A percentile compares a stretch with the other conserved stretches of the same genome.
These are phyloP conservation scores for Beaufortia kweichowensis DNA, from an alignment of 2,113 vertebrate genomes.

Conservation along the genomic window DNA sequence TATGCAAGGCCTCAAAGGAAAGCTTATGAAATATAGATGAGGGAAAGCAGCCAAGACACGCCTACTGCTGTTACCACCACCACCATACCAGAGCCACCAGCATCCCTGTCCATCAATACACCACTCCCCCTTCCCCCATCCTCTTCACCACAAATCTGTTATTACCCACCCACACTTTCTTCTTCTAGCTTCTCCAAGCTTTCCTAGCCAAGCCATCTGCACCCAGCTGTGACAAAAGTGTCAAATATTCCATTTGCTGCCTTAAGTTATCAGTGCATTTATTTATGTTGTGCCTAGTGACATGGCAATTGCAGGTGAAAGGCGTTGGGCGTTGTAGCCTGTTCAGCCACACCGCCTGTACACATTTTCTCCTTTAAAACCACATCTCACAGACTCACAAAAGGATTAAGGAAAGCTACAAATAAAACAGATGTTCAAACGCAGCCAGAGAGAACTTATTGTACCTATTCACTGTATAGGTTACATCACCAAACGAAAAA, in stretches of 20 bases:
- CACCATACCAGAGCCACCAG: slow-evolving; percentile 32
- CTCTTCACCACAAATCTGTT: slow-evolving; percentile 20
- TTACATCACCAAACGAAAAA: neutral
- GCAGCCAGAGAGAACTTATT: neutral
- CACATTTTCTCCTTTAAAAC: slow-evolving; percentile 1
- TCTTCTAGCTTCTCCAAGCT: slow-evolving; percentile 23
- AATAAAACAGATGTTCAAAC: neutral
- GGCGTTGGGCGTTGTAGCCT: neutral
- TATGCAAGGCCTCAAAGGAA: slow-evolving; percentile 60
- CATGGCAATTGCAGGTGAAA: slow-evolving; percentile 61
- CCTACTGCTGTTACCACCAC: slow-evolving; percentile 60
- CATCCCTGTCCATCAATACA: slow-evolving; percentile 32
- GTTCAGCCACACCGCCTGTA: neutral
- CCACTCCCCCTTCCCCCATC: slow-evolving; percentile 28
- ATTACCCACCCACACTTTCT: slow-evolving; percentile 52
- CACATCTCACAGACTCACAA: slow-evolving; percentile 7
- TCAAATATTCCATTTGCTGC: slow-evolving; percentile 63
- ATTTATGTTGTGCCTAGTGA: slow-evolving; percentile 61
- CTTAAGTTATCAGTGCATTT: slow-evolving; percentile 60
- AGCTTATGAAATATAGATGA: slow-evolving; percentile 80
- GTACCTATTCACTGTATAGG: neutral
- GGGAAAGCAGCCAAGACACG: slow-evolving; percentile 71
- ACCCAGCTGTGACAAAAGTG: slow-evolving; percentile 59
- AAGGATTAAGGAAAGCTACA: neutral
- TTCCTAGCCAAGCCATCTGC: neutral